Evolutionary conservation across 2,113 vertebrate genomes (phyloP), one percentile per base, ranked within the genome.

Genomic region (Trematomus loennbergii): DNA sequence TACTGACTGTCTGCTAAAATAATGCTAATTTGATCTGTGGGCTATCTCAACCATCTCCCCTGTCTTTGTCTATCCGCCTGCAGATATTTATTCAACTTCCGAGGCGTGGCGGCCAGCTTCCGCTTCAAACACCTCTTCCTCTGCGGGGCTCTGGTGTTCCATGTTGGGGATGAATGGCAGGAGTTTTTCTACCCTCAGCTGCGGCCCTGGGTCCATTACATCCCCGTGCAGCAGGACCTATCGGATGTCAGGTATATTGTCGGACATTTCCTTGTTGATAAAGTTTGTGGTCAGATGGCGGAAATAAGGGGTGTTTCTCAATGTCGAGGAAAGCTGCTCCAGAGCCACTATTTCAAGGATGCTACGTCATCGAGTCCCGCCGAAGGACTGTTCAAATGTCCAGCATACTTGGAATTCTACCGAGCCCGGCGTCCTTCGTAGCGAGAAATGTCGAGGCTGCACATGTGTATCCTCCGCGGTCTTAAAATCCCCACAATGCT

Each of bases 21-120:
- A 2, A 61, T 3, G 40, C 12, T 22, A 5, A 9, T 7, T 5
- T n/a, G 20, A 45, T 17, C 5, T n/a, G 3, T 11, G 16, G 22
- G 4, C 2, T 12, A 46, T 9, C 11, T 49, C 43, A 10, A 55
- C 7, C 1, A 22, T 15, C 5, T 16, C 9, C 11, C n/a, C 1
- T 15, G 1, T 12, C 9, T 12, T 15, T n/a, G 12, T 18, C 25
- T 3, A 55, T 3, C 0, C n/a, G 11, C 33, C 36, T 16, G 2
- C 79, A 82, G 98, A 91, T 99, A 98, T 80, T 95, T 99, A 49
- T 99, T 99, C 88, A 99, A 99, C 93, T 99, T 99, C 88, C 96
- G 98, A 0, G 98, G 98, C 1, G 98, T 99, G 77, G 98, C 98
- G 0, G 98, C 98, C 89, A 99, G 98, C 90, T 99, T 99, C 93